phyloP scores from a whole-genome alignment of 2,797 vertebrate species.

The Spinus pinus region DNA sequence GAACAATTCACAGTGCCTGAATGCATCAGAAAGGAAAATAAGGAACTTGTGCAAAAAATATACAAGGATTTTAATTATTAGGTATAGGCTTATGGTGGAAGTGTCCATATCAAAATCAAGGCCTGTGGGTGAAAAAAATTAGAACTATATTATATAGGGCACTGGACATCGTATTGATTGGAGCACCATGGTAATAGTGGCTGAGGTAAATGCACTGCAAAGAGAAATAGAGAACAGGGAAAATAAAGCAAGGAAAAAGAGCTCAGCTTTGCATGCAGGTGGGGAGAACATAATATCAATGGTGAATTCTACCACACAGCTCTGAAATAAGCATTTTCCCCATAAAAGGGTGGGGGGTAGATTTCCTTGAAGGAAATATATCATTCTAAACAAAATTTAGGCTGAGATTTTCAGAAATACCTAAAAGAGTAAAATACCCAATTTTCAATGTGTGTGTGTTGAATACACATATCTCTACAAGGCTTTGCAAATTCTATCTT shows the following conservation, averaged over 20 bases:
- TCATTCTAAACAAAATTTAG: neutral
- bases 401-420: neutral
- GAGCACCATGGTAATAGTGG: slow-evolving; percentile 2
- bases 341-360: neutral
- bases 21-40: slow-evolving; percentile 19
- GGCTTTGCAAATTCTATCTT: neutral
- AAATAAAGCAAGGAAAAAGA: neutral
- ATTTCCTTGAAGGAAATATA: neutral
- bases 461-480: neutral
- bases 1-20: slow-evolving; percentile 40
- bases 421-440: neutral
- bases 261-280: neutral
- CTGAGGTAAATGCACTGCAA: neutral
- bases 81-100: neutral
- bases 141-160: neutral
- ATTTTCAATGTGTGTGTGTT: neutral
- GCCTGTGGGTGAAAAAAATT: slow-evolving; percentile 13
- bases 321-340: neutral
- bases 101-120: slow-evolving; percentile 18
- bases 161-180: slow-evolving; percentile 47
- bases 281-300: neutral
- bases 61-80: slow-evolving; percentile 42
- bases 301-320: neutral
- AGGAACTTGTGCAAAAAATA: slow-evolving; percentile 25
- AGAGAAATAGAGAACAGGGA: neutral